Conservation (phyloP, 2,113 vertebrate genomes). For the Oryctolagus cuniculus region DNA sequence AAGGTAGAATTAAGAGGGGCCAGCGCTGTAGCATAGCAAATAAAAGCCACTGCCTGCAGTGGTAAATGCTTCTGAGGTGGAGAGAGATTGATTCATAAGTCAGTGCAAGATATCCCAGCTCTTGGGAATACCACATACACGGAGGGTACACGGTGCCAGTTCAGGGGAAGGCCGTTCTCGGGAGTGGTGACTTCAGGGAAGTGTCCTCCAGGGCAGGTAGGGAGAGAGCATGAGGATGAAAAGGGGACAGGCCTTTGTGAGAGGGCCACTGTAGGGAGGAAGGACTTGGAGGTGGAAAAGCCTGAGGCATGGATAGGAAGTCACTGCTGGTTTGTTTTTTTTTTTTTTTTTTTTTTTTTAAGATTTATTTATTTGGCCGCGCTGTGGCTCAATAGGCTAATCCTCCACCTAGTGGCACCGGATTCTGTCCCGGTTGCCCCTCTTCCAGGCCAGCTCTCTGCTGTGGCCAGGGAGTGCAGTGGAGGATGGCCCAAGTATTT, state of each 20-base stretch:
- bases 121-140: not conserved
- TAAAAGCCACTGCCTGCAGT: too few relatives aligned
- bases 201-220: not conserved
- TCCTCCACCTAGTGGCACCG: too few relatives aligned
- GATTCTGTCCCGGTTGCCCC: too few relatives aligned
- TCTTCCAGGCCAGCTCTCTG: too few relatives aligned
- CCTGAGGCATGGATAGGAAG: not conserved
- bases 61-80: not conserved
- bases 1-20: too few relatives aligned
- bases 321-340: not conserved
- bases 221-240: not conserved
- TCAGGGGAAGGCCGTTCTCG: constrained; percentile 3
- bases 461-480: too few relatives aligned
- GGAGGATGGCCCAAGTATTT: too few relatives aligned
- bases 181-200: not conserved
- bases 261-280: not conserved
- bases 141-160: not conserved
- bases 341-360: too few relatives aligned
- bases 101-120: not conserved
- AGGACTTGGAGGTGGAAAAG: not conserved
- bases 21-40: too few relatives aligned
- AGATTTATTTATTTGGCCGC: too few relatives aligned
- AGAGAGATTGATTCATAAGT: constrained; percentile 12
- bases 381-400: too few relatives aligned
- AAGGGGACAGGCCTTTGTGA: not conserved